phyloP scores from a whole-genome alignment of 1,140 invertebrate species.

The Theocolax elegans region DNA sequence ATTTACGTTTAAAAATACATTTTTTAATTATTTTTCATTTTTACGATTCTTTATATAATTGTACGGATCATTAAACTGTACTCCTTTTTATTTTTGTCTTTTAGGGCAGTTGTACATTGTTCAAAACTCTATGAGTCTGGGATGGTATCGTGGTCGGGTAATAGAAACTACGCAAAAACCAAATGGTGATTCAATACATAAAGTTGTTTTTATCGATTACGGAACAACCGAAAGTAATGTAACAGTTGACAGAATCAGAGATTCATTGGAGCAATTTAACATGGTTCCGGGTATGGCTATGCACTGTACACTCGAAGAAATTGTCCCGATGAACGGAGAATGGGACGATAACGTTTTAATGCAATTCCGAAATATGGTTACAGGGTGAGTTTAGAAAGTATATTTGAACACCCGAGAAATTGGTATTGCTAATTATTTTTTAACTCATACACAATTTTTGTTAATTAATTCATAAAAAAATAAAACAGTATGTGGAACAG shows the following conservation, averaged over 20 bases:
- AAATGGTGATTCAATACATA: slow-evolving; percentile 20
- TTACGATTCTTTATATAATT: slow-evolving; percentile 28
- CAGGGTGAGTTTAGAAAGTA: not conserved
- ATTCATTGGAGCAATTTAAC: slow-evolving; percentile 48
- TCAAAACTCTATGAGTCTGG: slow-evolving; percentile 44
- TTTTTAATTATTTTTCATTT: not conserved
- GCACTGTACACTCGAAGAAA: slow-evolving; percentile 64
- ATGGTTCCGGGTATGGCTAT: slow-evolving; percentile 56
- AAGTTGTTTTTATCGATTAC: slow-evolving; percentile 52
- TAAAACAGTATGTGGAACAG: too few relatives aligned
- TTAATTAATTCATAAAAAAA: too few relatives aligned
- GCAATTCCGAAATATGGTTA: not conserved
- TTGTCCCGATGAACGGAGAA: slow-evolving; percentile 56
- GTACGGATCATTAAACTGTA: too few relatives aligned
- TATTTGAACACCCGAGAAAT: too few relatives aligned
- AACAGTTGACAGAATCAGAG: slow-evolving; percentile 42
- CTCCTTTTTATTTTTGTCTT: too few relatives aligned
- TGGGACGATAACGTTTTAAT: slow-evolving; percentile 56
- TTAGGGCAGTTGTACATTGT: slow-evolving; percentile 65
- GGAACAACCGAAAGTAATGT: slow-evolving; percentile 47
- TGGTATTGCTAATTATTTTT: too few relatives aligned
- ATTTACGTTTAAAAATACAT: not conserved
- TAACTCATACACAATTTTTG: too few relatives aligned
- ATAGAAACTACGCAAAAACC: not conserved
- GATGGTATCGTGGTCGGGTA: slow-evolving; percentile 55